These are phyloP conservation scores for Coelopa pilipes DNA, from an alignment of 2,888 invertebrate species.

Conservation along the genomic window DNA sequence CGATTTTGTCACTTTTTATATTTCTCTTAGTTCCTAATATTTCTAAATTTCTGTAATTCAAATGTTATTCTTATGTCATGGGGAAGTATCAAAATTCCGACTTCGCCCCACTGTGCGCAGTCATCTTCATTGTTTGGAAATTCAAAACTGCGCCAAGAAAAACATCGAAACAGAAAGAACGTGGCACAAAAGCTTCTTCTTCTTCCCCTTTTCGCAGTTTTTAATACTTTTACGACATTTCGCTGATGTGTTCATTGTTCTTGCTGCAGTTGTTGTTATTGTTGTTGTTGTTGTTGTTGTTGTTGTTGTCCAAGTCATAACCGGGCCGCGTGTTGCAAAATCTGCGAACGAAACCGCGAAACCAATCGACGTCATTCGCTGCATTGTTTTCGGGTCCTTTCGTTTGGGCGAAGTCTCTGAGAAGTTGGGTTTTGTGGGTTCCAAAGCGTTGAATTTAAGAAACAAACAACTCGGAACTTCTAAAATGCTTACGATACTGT, in stretches of 20 bases:
- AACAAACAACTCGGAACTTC: too few species aligned
- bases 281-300: background rate
- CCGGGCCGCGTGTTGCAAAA: background rate
- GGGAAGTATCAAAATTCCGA: too few species aligned
- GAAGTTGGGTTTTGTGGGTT: too few species aligned
- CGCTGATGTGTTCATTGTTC: background rate
- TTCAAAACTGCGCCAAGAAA: background rate
- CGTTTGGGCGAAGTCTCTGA: too few species aligned
- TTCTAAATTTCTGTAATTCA: background rate
- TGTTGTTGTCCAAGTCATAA: background rate
- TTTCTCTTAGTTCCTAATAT: background rate
- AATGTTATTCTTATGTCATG: too few species aligned
- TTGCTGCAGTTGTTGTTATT: background rate
- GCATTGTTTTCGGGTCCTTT: background rate
- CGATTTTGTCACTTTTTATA: too few species aligned
- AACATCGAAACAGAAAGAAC: too few species aligned
- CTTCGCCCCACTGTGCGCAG: background rate
- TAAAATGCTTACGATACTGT: too few species aligned
- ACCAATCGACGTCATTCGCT: constrained; percentile 10
- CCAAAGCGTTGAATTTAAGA: too few species aligned
- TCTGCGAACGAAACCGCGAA: background rate
- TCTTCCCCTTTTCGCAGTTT: background rate
- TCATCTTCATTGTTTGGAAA: background rate
- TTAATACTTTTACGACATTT: background rate
- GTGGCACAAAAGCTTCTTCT: too few species aligned